Base-by-base conservation (phyloP, 2,113 vertebrate species). In the Cettia cetti region DNA sequence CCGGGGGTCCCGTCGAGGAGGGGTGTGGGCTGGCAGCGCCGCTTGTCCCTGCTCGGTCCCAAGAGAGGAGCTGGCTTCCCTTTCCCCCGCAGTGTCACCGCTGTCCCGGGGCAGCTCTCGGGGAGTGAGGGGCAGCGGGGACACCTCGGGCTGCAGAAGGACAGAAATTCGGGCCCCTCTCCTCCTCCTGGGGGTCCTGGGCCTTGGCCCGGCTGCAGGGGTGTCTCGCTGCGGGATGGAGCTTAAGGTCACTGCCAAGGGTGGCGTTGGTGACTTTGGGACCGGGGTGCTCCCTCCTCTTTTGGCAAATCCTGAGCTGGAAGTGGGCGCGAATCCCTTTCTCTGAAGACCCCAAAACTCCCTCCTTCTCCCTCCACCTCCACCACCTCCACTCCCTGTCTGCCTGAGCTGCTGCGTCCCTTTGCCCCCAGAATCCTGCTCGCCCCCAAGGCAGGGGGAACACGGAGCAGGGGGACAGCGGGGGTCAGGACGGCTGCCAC, bases 401-500 rank as follows among this genome's bases (percentile, higher is more conserved):
- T 3, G 9, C n/a, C 17, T 31, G 23, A 69, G 17, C 22, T 26
- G 7, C 23, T 72, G 13, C 1, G 50, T 47, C 35, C 30, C 40
- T 31, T 56, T 49, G 24, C 31, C 28, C 23, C 28, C 45, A 33
- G 45, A 26, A 35, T 4, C 40, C 3, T 21, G 28, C 69, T 75
- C 30, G 42, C 47, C 64, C n/a, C 45, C 50, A 30, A 1, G 57
- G 31, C 40, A 19, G 50, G 26, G 16, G 35, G 27, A 5, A 4
- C 24, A 28, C 1, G 26, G 31, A 60, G 54, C 57, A 19, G 44
- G 17, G 35, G n/a, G 13, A 21, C 6, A 60, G 50, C 61, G 4
- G 24, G 27, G 37, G 5, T 26, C 10, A 31, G 28, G 6, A 4
- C 3, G 2, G 59, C 45, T 10, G 9, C 4, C 9, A 1, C 7